Evolutionary conservation across 2,113 vertebrate genomes (phyloP), one percentile per base, ranked within the genome.

Genomic region (Calcarius ornatus): DNA sequence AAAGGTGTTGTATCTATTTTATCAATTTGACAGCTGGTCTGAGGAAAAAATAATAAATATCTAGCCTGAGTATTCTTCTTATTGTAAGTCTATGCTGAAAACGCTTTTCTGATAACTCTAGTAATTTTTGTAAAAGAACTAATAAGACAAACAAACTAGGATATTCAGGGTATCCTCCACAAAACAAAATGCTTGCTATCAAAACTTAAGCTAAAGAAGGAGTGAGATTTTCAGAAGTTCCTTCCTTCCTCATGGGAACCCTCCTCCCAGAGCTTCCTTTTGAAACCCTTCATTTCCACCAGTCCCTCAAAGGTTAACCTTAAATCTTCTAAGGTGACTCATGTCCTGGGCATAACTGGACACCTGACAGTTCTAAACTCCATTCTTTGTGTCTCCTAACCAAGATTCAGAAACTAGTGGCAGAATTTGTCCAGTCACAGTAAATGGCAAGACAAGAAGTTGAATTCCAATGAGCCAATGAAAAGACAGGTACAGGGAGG

Each of bases 261-360:
- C 12, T 13, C 7, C 88, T 13, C 15, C 7, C 22, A 50, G 42
- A 45, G 9, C 16, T 82, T 25, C 5, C 19, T 24, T 85, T 79
- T 71, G 66, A 50, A 81, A 19, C 0, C 2, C 11, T 27, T 5
- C 0, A 0, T 73, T 78, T 27, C 30, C 21, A 42, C n/a, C 2
- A 1, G 8, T 64, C 3, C 5, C 8, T 71, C 31, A 47, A 33
- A 40, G 21, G 2, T 33, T 81, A 61, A 30, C 12, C 24, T 89
- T 84, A 22, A 43, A 10, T 65, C n/a, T 71, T 64, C 14, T 21
- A 15, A 82, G 11, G 7, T 43, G 18, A 33, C 19, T 80, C 30
- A 11, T 3, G 4, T 27, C 40, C 43, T 79, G 48, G 28, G 10
- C 16, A 33, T 50, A 33, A 42, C 7, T 13, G 40, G 15, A 6